These are phyloP conservation scores for Actinostola sp. DNA, from an alignment of 92 coral and sea anemone genomes.

Conservation along the genomic window DNA sequence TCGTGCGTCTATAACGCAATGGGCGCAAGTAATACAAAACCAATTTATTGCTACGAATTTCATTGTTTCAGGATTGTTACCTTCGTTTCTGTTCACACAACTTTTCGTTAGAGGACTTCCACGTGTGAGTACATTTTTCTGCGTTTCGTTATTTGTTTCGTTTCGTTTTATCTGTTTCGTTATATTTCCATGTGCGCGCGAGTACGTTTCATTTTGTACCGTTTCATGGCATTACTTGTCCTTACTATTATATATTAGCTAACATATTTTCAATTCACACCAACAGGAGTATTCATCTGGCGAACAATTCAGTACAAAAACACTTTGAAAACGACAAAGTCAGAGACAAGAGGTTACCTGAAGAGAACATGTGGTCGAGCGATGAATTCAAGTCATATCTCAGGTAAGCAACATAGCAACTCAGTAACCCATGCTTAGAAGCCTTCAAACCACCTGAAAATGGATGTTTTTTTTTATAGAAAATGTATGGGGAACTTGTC, in stretches of 20 bases:
- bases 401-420: constrained; percentile 45
- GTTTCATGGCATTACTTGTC: too few species aligned
- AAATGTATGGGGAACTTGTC: too few species aligned
- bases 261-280: not conserved
- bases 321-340: constrained; percentile 85
- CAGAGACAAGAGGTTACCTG: constrained; percentile 92
- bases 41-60: too few species aligned
- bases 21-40: too few species aligned
- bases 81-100: constrained; percentile 94
- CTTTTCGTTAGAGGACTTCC: constrained; percentile 91
- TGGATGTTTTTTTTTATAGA: too few species aligned
- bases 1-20: too few species aligned
- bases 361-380: constrained; percentile 96
- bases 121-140: constrained; percentile 94
- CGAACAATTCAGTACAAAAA: constrained; percentile 95
- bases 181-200: constrained; percentile 1
- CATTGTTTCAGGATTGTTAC: constrained; percentile 85
- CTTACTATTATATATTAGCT: not conserved
- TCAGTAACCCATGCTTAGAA: too few species aligned
- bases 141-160: too few species aligned
- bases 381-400: constrained; percentile 86
- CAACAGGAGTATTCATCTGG: constrained; percentile 93
- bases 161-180: not conserved
- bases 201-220: too few species aligned
- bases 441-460: too few species aligned